Conservation (phyloP, 2,888 invertebrate species). For the Lysandra bellargus region DNA sequence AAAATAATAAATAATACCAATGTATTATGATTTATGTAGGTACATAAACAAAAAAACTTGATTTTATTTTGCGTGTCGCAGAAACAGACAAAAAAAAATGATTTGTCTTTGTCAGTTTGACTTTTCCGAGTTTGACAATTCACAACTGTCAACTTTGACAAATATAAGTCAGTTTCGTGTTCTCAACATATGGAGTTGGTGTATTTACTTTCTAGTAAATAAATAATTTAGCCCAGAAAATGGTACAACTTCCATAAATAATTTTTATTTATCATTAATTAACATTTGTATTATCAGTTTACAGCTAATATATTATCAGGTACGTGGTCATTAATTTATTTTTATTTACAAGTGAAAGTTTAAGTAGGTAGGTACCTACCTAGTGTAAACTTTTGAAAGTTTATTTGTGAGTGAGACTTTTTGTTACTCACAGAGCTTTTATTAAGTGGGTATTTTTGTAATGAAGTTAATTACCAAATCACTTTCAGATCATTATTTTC, state of each 20-base stretch:
- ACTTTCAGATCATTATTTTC: neutral
- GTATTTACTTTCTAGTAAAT: slow-evolving; percentile 27
- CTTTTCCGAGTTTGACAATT: neutral
- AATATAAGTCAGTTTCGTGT: slow-evolving; percentile 19
- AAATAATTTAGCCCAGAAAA: slow-evolving; percentile 19
- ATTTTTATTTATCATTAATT: neutral
- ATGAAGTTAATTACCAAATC: neutral
- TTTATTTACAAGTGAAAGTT: slow-evolving; percentile 64
- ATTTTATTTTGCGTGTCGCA: no score
- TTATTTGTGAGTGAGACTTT: slow-evolving; percentile 3
- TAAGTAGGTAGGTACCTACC: neutral
- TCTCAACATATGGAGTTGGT: slow-evolving; percentile 27
- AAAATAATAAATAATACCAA: no score
- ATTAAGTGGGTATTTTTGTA: neutral
- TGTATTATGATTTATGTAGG: no score
- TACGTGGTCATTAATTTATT: slow-evolving; percentile 44
- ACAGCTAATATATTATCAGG: slow-evolving; percentile 54
- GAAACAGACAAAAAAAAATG: no score
- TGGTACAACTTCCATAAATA: neutral
- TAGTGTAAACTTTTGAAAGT: slow-evolving; percentile 34
- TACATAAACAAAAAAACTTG: no score
- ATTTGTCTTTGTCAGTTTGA: no score
- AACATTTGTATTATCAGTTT: slow-evolving; percentile 45
- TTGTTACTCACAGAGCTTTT: neutral
- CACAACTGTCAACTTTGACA: neutral